Evolutionary conservation across 2,888 invertebrate species (phyloP).

Genomic region (Heliconius charithonia): DNA sequence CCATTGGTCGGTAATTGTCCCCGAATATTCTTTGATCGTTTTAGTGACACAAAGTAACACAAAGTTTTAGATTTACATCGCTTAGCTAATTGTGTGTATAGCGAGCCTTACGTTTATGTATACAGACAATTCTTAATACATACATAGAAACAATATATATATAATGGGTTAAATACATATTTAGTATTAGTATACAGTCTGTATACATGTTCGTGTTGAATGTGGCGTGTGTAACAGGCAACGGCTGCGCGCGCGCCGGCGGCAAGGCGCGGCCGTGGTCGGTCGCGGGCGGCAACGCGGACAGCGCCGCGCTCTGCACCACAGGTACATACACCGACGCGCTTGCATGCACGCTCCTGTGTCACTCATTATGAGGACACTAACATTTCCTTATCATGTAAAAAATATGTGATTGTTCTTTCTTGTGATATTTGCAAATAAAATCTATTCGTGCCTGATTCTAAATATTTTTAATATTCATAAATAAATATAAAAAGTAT

Average conservation of each 20-base stretch:
- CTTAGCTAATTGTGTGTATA: slow-evolving; percentile 35
- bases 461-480: not conserved
- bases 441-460: not conserved
- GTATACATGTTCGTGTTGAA: slow-evolving; percentile 27
- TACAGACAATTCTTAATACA: slow-evolving; percentile 11
- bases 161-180: not conserved
- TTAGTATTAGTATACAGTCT: not conserved
- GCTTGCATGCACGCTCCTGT: slow-evolving; percentile 4
- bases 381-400: too few species aligned
- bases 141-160: not conserved
- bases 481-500: not conserved
- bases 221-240: slow-evolving; percentile 63
- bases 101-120: slow-evolving; percentile 19
- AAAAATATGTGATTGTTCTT: not conserved
- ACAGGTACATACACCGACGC: slow-evolving; percentile 62
- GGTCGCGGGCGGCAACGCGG: slow-evolving; percentile 78
- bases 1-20: not conserved
- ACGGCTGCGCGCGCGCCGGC: slow-evolving; percentile 75
- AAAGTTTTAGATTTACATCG: slow-evolving; percentile 9
- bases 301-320: slow-evolving; percentile 73
- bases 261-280: slow-evolving; percentile 82
- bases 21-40: not conserved
- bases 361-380: not conserved
- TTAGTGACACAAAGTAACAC: slow-evolving; percentile 1
- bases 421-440: not conserved